Conservation (phyloP, 2,113 vertebrate genomes). For the Rhynchomys soricoides region DNA sequence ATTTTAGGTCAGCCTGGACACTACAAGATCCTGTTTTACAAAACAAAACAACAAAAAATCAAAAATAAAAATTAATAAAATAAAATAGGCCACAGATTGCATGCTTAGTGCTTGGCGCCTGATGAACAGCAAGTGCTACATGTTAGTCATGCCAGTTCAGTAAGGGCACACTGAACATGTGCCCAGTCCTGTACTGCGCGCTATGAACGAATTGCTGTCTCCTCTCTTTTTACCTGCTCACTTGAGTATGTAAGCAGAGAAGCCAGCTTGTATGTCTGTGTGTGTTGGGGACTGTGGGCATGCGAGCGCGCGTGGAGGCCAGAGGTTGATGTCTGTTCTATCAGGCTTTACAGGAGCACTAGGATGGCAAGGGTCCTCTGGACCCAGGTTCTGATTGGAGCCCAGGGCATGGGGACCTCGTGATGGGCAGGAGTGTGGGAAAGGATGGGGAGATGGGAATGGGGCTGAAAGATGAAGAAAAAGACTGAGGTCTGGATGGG, state of each 20-base stretch:
- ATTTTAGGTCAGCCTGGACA: not conserved
- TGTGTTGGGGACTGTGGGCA: not conserved
- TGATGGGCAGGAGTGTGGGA: not conserved
- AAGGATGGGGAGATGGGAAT: not conserved
- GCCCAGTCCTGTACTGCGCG: rapidly evolving
- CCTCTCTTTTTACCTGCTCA: not conserved
- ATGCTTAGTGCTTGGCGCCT: not conserved
- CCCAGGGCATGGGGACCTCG: not conserved
- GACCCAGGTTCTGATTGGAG: not conserved
- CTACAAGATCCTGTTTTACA: not conserved
- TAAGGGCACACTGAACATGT: not conserved
- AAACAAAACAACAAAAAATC: not conserved
- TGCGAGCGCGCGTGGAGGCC: not conserved
- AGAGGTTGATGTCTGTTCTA: not conserved
- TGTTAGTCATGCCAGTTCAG: not conserved
- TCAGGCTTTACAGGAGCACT: not conserved
- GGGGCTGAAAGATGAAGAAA: not conserved
- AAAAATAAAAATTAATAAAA: not conserved
- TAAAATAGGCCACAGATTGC: not conserved
- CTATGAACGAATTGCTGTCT: rapidly evolving
- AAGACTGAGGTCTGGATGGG: not conserved
- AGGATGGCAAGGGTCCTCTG: not conserved
- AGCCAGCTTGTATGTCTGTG: not conserved
- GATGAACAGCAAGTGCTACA: rapidly evolving
- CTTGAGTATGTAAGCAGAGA: not conserved